phyloP scores from a whole-genome alignment of 2,113 vertebrate genomes.

The Epinephelus moara region DNA sequence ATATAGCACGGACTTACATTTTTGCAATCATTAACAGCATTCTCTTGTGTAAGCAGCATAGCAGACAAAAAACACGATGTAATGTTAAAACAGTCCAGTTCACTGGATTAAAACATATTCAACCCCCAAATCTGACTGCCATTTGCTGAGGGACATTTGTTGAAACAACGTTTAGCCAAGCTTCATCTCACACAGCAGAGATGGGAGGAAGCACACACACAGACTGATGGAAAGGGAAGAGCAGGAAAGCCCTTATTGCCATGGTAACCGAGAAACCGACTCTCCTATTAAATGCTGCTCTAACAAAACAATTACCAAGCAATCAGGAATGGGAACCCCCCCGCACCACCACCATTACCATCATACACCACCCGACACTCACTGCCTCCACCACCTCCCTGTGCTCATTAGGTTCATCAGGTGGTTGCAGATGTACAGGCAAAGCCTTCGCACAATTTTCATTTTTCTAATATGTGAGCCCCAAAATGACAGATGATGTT shows the following conservation, averaged over 20 bases:
- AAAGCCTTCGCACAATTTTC: no score
- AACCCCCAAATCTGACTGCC: constrained; percentile 20
- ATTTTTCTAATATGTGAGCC: background rate
- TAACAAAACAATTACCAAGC: constrained; percentile 59
- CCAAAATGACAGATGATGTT: no score
- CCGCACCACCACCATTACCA: background rate
- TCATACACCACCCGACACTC: background rate
- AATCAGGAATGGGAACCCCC: constrained; percentile 44
- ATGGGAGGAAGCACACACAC: constrained; percentile 42
- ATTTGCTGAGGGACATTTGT: constrained; percentile 44
- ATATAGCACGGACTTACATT: background rate
- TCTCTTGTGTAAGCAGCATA: constrained; percentile 6
- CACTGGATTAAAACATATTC: background rate
- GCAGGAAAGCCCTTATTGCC: constrained; percentile 75
- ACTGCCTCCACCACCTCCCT: no score
- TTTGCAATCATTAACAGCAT: background rate
- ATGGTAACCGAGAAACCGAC: constrained; percentile 76
- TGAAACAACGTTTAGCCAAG: constrained; percentile 38
- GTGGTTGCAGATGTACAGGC: background rate
- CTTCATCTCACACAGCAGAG: constrained; percentile 49
- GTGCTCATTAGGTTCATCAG: background rate
- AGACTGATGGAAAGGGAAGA: constrained; percentile 49
- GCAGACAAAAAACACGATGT: background rate
- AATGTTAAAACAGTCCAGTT: background rate
- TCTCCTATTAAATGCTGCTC: constrained; percentile 65